Base-by-base conservation (phyloP, 2,797 vertebrate genomes). In the Podarcis lilfordi region DNA sequence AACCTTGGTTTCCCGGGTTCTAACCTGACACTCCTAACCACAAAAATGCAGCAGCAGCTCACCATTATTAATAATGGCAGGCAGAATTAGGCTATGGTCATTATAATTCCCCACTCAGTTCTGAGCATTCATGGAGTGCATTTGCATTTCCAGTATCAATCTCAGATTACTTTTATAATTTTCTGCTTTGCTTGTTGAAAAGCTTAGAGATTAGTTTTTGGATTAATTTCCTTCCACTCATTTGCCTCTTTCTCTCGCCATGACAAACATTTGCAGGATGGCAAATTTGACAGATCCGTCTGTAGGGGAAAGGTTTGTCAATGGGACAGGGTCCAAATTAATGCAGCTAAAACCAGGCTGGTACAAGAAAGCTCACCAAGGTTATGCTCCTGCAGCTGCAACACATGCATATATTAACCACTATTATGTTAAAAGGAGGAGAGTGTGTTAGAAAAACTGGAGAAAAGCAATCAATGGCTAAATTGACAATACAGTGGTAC, bases 371-470 rank as follows among this genome's bases (percentile, higher is more conserved):
- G 13, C 23, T 27, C 43, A 82, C 32, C 17, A 86, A 1, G 1
- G 61, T 93, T 86, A 84, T 81, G 86, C 88, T 88, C 90, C 80
- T 89, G 35, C 55, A 66, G 32, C 66, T 90, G 43, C 78, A 43
- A 91, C 64, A 0, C 27, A 45, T 19, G 88, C 82, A 0, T 13
- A 19, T 69, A 50, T 7, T 80, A 82, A 68, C 88, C 93, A 71
- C 35, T 90, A 82, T 91, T 89, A 78, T 71, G 13, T 84, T 91
- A 92, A 91, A 74, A 37, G 3, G 92, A 45, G 61, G 86, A 94
- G 80, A 50, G 37, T 84, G 83, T 43, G 79, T 74, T 37, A 84
- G 87, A 90, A 66, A 92, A 89, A 91, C 91, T 88, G 45, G 4
- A 37, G 25, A 21, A 19, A 80, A 85, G 78, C 66, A 25, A 88